phyloP scores from a whole-genome alignment of 2,113 vertebrate species.

The Scopus umbretta region DNA sequence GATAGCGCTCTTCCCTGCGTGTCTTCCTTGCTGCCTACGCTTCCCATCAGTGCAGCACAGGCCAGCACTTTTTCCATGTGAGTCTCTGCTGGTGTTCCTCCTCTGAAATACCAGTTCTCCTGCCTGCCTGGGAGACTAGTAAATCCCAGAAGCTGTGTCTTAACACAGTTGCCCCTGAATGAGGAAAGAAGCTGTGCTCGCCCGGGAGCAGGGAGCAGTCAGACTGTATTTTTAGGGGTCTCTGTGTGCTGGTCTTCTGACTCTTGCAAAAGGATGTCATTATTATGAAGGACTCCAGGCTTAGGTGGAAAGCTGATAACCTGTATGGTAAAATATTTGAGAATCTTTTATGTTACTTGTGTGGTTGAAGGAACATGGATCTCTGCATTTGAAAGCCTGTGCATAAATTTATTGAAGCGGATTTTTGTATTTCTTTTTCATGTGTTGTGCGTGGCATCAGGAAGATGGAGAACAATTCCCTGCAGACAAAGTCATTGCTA shows the following conservation, averaged over 20 bases:
- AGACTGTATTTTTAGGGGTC: neutral
- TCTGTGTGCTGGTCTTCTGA: neutral
- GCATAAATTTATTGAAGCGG: neutral
- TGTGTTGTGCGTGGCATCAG: neutral
- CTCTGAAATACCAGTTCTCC: neutral
- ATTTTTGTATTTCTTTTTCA: neutral
- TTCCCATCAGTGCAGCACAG: neutral
- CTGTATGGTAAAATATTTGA: neutral
- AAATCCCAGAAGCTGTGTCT: neutral
- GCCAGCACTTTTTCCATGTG: neutral
- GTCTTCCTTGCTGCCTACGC: neutral
- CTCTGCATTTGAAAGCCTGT: neutral
- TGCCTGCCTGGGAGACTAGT: neutral
- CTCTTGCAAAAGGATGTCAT: neutral
- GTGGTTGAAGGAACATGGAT: neutral
- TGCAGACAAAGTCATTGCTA: neutral
- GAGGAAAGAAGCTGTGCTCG: neutral
- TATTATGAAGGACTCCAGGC: neutral
- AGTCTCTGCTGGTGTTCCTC: neutral
- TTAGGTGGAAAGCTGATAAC: neutral
- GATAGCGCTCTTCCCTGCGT: neutral
- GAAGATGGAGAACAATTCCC: neutral
- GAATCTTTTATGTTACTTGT: neutral
- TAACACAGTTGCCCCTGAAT: neutral
- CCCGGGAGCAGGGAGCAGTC: neutral